Evolutionary conservation across 2,888 invertebrate species (phyloP), one percentile per base, ranked within the genome.

Genomic region (Tenthredo amoena): DNA sequence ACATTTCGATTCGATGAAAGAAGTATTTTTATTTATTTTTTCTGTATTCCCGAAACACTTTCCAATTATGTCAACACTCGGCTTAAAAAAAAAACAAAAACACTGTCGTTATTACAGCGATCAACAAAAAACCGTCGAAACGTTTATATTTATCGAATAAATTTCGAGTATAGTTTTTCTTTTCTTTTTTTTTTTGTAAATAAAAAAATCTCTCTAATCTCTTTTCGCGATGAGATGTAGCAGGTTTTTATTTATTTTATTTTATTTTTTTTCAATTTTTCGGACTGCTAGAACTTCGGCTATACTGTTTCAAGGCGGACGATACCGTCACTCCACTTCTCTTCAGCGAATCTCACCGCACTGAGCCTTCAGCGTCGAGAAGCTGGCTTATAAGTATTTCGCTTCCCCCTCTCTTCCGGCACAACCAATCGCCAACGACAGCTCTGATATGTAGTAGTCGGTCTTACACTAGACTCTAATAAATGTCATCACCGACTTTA

Each of bases 311-410:
- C 12, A 62, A 62, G 62, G 1, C 26, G 62, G 62, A 62, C 2
- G 7, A 31, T 68, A 26, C 34, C 68, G 65, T n/a, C 82, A 31
- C 31, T 34, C 12, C 65, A 71, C 47, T 47, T 68, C 55, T 47
- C 15, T 12, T 37, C 81, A 81, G 83, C 47, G 71, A 83, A 83
- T 83, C 83, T 47, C 68, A 83, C 65, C 71, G 71, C 83, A 83
- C 83, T 83, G 83, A 83, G 71, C n/a, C 68, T 62, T 71, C 47
- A 31, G 31, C 43, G 26, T 18, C 47, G 31, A 47, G 43, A 43
- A 47, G 68, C 71, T 50, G 47, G 71, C 68, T 83, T 83, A 68
- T 83, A 83, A 83, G 83, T 83, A 83, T 83, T 83, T 68, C 83
- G 34, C 26, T 47, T 68, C 68, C 83, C 83, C 82, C 82, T 31